Base-by-base conservation (phyloP, 2,797 vertebrate species). In the Alcedo atthis region DNA sequence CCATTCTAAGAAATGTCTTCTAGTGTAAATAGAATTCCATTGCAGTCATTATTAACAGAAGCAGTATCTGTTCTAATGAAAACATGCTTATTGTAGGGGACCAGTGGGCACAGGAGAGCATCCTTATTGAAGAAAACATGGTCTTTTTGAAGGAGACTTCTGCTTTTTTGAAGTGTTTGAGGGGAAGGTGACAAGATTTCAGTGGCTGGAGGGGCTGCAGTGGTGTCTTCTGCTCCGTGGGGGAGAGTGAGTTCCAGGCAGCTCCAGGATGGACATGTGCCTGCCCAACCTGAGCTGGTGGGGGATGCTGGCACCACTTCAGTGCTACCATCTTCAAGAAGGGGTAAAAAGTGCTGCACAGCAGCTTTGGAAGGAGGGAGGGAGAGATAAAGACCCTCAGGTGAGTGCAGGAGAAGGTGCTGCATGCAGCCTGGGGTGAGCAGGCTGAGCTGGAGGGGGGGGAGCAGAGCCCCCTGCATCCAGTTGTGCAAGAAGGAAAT, bases 351-450 rank as follows among this genome's bases (percentile, higher is more conserved):
- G 2, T 1, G 0, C 73, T 88, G 37, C 46, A 45, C 8, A 6
- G 35, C 24, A 61, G n/a, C 74, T 74, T 25, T 58, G 71, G 51
- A 21, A 61, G 30, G 10, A 58, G 8, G 8, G 21, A 48, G 19
- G 21, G 26, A 17, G 20, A 48, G 63, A 32, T 16, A 78, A 24
- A 49, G 20, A 15, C 24, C 5, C 11, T 15, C 3, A 30, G 10
- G 35, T 35, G 24, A n/a, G 37, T 64, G 69, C 24, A 55, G 42
- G n/a, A 85, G 46, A 9, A 16, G 18, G 8, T 70, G 35, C n/a
- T 70, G 2, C 6, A 32, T 32, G 33, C 59, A 43, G 40, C 40
- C 26, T 0, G 0, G 53, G 32, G 19, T 5, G 33, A 11, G 28
- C 8, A 59, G 25, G 32, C 9, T 74, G 15, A 48, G 30, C 7